These are phyloP conservation scores for Ammodramus savannarum DNA, from an alignment of 2,113 vertebrate species.

Conservation along the genomic window DNA sequence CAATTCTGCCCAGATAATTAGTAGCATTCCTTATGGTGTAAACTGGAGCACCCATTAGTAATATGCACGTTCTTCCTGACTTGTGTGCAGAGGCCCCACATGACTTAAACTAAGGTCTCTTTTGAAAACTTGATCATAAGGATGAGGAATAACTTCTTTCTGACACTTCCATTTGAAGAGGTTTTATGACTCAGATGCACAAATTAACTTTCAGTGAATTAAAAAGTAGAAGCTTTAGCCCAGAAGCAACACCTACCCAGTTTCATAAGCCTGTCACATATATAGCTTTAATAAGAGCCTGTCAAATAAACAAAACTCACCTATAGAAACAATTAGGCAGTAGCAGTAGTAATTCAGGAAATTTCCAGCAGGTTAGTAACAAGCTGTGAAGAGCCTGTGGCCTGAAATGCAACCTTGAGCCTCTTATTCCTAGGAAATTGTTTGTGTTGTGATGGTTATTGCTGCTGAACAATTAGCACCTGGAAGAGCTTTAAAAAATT, in stretches of 20 bases:
- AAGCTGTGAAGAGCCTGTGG: not conserved
- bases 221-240: conserved; percentile 15
- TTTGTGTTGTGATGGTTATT: conserved; percentile 18
- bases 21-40: not conserved
- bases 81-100: not conserved
- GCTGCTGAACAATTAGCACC: conserved; percentile 13
- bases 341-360: not conserved
- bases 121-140: not conserved
- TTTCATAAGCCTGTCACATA: not conserved
- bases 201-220: conserved; percentile 14
- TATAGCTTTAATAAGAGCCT: not conserved
- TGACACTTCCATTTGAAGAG: not conserved
- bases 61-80: not conserved
- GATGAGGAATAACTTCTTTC: not conserved
- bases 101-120: not conserved
- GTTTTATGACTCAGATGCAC: conserved; percentile 29
- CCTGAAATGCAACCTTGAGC: conserved; percentile 19
- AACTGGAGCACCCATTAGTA: not conserved
- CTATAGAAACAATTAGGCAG: conserved; percentile 23
- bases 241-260: conserved; percentile 16
- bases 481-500: not conserved
- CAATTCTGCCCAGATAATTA: not conserved
- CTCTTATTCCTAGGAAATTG: conserved; percentile 15
- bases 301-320: conserved; percentile 31
- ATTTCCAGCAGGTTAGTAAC: conserved; percentile 23